These are phyloP conservation scores for Sorex araneus DNA, from an alignment of 2,113 vertebrate genomes.

Conservation along the genomic window DNA sequence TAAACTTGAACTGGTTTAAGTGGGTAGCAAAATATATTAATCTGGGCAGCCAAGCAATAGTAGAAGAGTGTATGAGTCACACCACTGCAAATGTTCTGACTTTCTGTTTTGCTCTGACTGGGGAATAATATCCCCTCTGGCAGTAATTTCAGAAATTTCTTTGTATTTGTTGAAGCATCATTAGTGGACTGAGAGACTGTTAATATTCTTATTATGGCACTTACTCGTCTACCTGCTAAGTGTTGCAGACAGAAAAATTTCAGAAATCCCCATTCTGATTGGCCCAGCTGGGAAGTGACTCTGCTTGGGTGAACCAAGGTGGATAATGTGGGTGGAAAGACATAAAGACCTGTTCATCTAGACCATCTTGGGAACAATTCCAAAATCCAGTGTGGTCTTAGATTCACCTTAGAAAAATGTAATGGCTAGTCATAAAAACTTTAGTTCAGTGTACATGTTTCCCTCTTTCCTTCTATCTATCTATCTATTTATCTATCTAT, in stretches of 20 bases:
- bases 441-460: too few species aligned
- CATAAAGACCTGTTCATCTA: background rate
- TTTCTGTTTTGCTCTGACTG: slow-evolving; percentile 17
- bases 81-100: background rate
- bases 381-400: background rate
- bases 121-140: slow-evolving; percentile 7
- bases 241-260: background rate
- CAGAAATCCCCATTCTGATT: background rate
- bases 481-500: too few species aligned
- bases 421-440: too few species aligned
- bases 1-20: slow-evolving; percentile 63
- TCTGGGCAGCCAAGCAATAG: background rate
- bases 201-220: background rate
- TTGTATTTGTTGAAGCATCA: background rate
- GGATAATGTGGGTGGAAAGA: too few species aligned
- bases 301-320: too few species aligned
- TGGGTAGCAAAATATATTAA: slow-evolving; percentile 58
- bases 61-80: background rate
- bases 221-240: background rate
- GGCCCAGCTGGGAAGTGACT: background rate
- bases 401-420: background rate
- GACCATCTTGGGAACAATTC: background rate
- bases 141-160: slow-evolving; percentile 18
- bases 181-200: background rate
- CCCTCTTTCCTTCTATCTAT: too few species aligned